These are phyloP conservation scores for Xanthostigma xanthostigma DNA, from an alignment of 2,888 invertebrate genomes.

Conservation along the genomic window DNA sequence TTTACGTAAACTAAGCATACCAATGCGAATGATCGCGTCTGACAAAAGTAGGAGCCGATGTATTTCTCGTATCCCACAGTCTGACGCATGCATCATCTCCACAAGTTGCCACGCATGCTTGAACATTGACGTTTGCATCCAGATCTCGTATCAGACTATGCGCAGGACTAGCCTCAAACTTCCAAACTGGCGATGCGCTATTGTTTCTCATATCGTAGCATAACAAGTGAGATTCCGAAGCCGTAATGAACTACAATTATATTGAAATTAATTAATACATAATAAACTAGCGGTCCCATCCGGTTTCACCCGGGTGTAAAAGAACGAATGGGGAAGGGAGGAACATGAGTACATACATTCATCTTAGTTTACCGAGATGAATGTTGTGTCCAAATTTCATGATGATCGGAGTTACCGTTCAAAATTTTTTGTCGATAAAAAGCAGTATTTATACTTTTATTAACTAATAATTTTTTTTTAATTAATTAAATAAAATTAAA, in stretches of 20 bases:
- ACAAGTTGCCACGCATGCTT: constrained; percentile 63
- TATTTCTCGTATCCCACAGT: constrained; percentile 90
- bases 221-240: constrained; percentile 71
- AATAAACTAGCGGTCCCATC: too few species aligned
- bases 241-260: constrained; percentile 53
- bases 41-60: constrained; percentile 60
- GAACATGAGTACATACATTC: too few species aligned
- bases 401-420: too few species aligned
- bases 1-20: constrained; percentile 26
- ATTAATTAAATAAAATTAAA: too few species aligned
- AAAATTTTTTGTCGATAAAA: too few species aligned
- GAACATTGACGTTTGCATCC: constrained; percentile 97
- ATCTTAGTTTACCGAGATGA: too few species aligned
- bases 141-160: constrained; percentile 79
- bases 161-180: constrained; percentile 54
- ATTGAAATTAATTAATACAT: not conserved
- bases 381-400: too few species aligned
- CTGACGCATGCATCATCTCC: constrained; percentile 92
- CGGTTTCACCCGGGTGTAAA: too few species aligned
- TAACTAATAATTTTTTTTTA: too few species aligned
- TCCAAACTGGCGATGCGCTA: constrained; percentile 59
- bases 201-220: constrained; percentile 77
- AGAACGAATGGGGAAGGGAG: too few species aligned
- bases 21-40: constrained; percentile 79
- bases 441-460: too few species aligned